Evolutionary conservation across 2,113 vertebrate species (phyloP).

Genomic region (Oostethus manadensis): DNA sequence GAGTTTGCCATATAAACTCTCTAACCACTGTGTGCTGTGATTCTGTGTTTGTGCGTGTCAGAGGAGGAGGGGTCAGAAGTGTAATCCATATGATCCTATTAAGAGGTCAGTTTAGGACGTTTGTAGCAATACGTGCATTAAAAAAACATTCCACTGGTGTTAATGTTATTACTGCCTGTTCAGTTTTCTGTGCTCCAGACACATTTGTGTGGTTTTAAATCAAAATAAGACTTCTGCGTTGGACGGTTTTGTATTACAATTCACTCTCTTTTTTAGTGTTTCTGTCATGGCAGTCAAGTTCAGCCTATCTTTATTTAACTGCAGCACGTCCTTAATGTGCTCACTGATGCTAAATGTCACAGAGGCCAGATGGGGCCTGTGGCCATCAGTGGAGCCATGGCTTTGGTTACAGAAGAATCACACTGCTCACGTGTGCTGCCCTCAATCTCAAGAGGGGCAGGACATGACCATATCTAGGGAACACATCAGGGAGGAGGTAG

Average conservation of each 20-base stretch:
- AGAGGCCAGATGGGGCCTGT: conserved; percentile 28
- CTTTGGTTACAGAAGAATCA: conserved; percentile 28
- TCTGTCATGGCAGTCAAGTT: background rate
- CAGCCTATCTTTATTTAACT: conserved; percentile 4
- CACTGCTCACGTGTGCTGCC: conserved; percentile 43
- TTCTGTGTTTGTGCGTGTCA: background rate
- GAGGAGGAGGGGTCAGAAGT: conserved; percentile 13
- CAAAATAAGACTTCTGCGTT: background rate
- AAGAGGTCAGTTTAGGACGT: conserved; percentile 14
- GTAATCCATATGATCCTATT: conserved; percentile 33
- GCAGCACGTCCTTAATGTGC: conserved; percentile 24
- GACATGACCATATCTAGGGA: conserved; percentile 43
- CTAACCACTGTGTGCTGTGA: background rate
- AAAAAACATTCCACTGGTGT: background rate
- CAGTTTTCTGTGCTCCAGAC: background rate
- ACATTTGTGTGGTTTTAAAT: background rate
- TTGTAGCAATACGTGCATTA: conserved; percentile 6
- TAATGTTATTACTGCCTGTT: background rate
- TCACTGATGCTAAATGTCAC: conserved; percentile 21
- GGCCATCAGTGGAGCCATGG: conserved; percentile 8
- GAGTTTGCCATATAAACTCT: conserved; percentile 46
- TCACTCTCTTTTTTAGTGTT: background rate
- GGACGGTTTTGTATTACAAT: background rate
- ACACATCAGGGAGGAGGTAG: conserved; percentile 14
- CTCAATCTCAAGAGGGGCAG: conserved; percentile 33